Conservation (phyloP, 2,888 invertebrate species). For the Apoderus coryli region DNA sequence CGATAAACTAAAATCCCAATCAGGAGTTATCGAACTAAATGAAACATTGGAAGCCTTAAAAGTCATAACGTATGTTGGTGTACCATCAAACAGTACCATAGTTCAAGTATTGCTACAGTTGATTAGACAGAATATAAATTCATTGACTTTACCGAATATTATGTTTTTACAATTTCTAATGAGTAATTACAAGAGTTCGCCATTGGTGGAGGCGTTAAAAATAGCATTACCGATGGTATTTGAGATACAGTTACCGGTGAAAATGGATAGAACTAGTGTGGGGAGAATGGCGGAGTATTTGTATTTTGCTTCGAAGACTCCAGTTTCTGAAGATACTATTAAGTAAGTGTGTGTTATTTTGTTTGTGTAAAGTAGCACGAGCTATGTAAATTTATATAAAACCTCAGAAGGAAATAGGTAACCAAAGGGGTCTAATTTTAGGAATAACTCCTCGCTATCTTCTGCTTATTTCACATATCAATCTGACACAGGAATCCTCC, state of each 20-base stretch:
- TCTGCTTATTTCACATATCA: too few species aligned
- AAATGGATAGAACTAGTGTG: constrained; percentile 41
- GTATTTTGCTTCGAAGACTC: constrained; percentile 36
- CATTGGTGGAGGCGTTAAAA: constrained; percentile 47
- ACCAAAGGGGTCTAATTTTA: too few species aligned
- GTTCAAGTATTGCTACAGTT: constrained; percentile 49
- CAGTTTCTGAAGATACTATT: constrained; percentile 37
- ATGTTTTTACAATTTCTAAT: constrained; percentile 47
- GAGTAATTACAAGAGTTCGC: constrained; percentile 34
- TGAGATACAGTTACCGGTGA: constrained; percentile 42
- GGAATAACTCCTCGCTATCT: too few species aligned
- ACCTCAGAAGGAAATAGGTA: too few species aligned
- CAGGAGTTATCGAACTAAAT: constrained; percentile 36
- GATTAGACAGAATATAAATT: constrained; percentile 44
- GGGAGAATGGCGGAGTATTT: constrained; percentile 39
- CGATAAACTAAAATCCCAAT: constrained; percentile 38
- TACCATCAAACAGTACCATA: constrained; percentile 42
- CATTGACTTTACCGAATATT: constrained; percentile 43
- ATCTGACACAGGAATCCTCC: too few species aligned
- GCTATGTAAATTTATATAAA: too few species aligned
- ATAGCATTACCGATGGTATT: constrained; percentile 53
- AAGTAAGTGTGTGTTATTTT: too few species aligned
- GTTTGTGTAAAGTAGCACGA: too few species aligned
- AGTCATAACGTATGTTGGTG: constrained; percentile 40
- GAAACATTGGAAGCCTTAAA: constrained; percentile 46